Evolutionary conservation across 2,113 vertebrate species (phyloP), one percentile per base, ranked within the genome.

Genomic region (Dipodomys stephensi): DNA sequence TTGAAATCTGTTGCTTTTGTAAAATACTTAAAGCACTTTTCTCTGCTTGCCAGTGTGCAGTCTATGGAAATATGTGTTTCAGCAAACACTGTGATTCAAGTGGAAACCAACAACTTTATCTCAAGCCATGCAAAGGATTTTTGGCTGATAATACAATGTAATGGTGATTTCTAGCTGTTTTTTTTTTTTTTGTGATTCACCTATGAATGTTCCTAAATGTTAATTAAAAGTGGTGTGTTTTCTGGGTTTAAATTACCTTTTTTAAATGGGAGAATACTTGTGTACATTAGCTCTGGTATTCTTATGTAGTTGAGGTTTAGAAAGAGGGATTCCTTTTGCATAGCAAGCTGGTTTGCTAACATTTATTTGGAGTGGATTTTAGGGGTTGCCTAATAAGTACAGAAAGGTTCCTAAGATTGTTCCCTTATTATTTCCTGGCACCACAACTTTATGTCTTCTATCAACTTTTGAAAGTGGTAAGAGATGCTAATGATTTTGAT

Each of bases 141-240:
- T 83, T 72, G 78, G 68, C 67, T 46, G n/a, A 23, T 77, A 73
- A 68, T 64, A 16, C 1, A 3, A 1, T 62, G 20, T 28, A 62
- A n/a, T 76, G 23, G 49, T 83, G 78, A 72, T 91, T 94, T 30
- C 20, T 92, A 35, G 67, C 46, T 76, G 6, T 91, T 93, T 87
- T 69, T 89, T 62, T 79, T 44, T 92, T 46, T 73, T 81, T 71
- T 19, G 4, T n/a, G 27, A 68, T 65, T 1, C 85, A 57, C 32
- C 87, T 96, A 53, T 39, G 60, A 4, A 19, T 89, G 62, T 79
- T 83, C 12, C 20, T 16, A 49, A 19, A 39, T 91, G n/a, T 64
- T 91, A 62, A 57, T 83, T 49, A 73, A 85, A 27, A 22, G 57
- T 92, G 49, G 83, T 60, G 8, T 91, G 57, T 69, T 86, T 90